These are phyloP conservation scores for Drosophila virilis DNA, from an alignment of 1,140 invertebrate genomes.

Conservation along the genomic window DNA sequence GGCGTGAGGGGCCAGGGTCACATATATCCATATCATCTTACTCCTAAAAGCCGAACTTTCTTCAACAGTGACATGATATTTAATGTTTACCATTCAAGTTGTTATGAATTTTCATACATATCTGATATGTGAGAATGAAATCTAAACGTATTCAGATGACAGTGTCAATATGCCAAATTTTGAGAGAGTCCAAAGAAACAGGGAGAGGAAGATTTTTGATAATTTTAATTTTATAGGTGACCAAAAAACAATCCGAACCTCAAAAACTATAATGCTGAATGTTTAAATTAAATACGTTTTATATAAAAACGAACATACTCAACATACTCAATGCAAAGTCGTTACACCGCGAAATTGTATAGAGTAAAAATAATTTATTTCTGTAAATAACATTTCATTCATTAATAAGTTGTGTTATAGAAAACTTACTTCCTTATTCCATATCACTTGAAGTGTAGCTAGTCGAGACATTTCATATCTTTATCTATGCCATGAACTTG, in stretches of 20 bases:
- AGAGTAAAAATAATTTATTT: too few relatives aligned
- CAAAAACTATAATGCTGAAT: too few relatives aligned
- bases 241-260: too few relatives aligned
- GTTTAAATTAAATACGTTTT: too few relatives aligned
- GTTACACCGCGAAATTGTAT: too few relatives aligned
- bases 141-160: background rate
- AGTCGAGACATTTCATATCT: background rate
- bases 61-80: constrained; percentile 31
- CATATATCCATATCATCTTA: constrained; percentile 37
- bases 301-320: too few relatives aligned
- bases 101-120: constrained; percentile 39
- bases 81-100: constrained; percentile 38
- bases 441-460: background rate
- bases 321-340: too few relatives aligned
- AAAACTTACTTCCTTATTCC: too few relatives aligned
- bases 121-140: constrained; percentile 5
- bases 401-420: background rate
- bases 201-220: too few relatives aligned
- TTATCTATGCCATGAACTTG: constrained; percentile 6
- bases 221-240: too few relatives aligned
- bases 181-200: too few relatives aligned
- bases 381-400: background rate
- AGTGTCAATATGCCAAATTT: background rate
- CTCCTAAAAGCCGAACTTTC: constrained; percentile 33
- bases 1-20: constrained; percentile 37